Evolutionary conservation across 2,113 vertebrate species (phyloP).

Genomic region (Ascaphus truei): DNA sequence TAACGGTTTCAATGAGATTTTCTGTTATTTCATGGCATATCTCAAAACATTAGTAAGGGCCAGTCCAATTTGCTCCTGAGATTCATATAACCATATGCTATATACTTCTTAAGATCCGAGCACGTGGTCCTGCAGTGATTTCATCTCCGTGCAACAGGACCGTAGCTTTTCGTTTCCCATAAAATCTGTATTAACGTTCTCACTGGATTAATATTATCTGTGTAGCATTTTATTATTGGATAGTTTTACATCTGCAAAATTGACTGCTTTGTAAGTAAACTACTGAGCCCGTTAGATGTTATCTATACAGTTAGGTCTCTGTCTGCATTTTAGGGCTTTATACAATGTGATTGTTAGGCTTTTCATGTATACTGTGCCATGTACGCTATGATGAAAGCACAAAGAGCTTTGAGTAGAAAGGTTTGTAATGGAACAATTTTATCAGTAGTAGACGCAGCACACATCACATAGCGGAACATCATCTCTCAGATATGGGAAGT

Average conservation of each 20-base stretch:
- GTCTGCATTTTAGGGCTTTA: neutral
- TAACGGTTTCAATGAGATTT: too few species aligned
- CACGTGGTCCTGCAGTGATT: neutral
- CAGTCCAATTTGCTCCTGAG: too few species aligned
- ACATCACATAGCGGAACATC: too few species aligned
- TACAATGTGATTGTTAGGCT: neutral
- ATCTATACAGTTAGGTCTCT: neutral
- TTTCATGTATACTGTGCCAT: neutral
- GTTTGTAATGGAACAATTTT: too few species aligned
- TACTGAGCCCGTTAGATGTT: constrained; percentile 22
- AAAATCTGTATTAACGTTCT: neutral
- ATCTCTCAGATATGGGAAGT: too few species aligned
- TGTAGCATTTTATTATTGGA: constrained; percentile 27
- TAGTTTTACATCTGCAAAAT: constrained; percentile 20
- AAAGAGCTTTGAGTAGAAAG: too few species aligned
- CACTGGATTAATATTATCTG: constrained; percentile 1
- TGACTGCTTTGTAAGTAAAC: constrained; percentile 13
- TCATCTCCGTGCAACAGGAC: neutral
- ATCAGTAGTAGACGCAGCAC: too few species aligned
- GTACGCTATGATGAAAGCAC: too few species aligned
- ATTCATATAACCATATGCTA: too few species aligned
- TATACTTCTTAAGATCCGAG: too few species aligned
- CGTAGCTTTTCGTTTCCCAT: neutral
- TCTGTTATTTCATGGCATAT: too few species aligned
- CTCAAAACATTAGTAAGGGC: too few species aligned